These are phyloP conservation scores for Procavia capensis DNA, from an alignment of 2,113 vertebrate species.

Conservation along the genomic window DNA sequence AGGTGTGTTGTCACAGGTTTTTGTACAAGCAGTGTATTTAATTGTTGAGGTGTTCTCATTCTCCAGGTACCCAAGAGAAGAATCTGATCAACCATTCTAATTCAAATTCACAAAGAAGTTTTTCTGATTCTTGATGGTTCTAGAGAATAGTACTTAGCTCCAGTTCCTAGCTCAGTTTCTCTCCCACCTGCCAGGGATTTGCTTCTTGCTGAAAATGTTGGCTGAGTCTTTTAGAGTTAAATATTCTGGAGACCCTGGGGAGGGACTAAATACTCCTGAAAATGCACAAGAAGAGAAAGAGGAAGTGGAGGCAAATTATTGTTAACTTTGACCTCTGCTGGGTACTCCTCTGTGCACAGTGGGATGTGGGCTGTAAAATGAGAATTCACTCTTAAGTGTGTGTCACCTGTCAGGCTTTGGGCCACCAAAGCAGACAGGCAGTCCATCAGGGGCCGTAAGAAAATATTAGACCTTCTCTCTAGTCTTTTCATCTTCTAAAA, in stretches of 20 bases:
- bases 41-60: not conserved
- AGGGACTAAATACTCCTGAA: not conserved
- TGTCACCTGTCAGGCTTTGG: not conserved
- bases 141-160: not conserved
- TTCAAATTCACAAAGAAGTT: not conserved
- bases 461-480: not conserved
- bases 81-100: not conserved
- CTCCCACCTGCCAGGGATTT: slow-evolving; percentile 18
- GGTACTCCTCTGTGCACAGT: not conserved
- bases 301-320: not conserved
- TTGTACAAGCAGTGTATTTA: not conserved
- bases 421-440: not conserved
- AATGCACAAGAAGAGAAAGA: not conserved
- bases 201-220: not conserved
- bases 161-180: not conserved
- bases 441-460: not conserved
- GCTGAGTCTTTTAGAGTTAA: not conserved
- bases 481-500: not conserved
- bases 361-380: not conserved
- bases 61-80: not conserved
- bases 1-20: not conserved
- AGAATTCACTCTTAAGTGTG: not conserved
- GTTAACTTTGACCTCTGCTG: not conserved
- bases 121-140: not conserved
- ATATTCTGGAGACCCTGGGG: not conserved